phyloP scores from a whole-genome alignment of 2,113 vertebrate genomes.

The Opisthocomus hoazin region DNA sequence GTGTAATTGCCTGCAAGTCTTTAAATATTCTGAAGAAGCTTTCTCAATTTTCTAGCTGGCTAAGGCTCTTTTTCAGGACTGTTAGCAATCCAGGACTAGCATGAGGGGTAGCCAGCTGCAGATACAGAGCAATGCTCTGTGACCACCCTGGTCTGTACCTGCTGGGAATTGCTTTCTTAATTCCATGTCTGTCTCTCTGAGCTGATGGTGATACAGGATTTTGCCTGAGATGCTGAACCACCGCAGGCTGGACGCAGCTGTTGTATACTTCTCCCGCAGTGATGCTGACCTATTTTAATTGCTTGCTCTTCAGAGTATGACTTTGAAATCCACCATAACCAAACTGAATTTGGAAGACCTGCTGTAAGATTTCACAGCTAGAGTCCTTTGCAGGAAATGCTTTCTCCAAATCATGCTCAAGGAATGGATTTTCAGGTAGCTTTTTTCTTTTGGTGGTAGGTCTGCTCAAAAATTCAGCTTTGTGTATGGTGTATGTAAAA shows the following conservation, averaged over 20 bases:
- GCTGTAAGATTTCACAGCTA: not conserved
- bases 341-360: not conserved
- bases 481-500: not conserved
- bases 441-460: too few species aligned
- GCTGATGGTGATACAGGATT: not conserved
- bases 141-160: not conserved
- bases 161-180: not conserved
- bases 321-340: not conserved
- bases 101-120: not conserved
- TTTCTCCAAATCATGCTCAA: not conserved
- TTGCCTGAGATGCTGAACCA: not conserved
- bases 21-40: not conserved
- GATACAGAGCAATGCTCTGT: rapidly evolving
- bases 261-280: not conserved
- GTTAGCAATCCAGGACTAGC: not conserved
- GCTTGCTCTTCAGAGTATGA: not conserved
- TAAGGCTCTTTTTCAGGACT: not conserved
- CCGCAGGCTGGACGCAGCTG: not conserved
- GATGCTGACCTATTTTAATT: not conserved
- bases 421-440: not conserved
- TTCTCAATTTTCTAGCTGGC: not conserved
- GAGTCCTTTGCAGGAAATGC: not conserved
- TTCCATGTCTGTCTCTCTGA: not conserved
- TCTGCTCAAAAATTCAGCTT: not conserved
- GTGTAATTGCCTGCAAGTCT: not conserved